Base-by-base conservation (phyloP, 2,797 vertebrate species). In the Hypotaenidia philippensis region DNA sequence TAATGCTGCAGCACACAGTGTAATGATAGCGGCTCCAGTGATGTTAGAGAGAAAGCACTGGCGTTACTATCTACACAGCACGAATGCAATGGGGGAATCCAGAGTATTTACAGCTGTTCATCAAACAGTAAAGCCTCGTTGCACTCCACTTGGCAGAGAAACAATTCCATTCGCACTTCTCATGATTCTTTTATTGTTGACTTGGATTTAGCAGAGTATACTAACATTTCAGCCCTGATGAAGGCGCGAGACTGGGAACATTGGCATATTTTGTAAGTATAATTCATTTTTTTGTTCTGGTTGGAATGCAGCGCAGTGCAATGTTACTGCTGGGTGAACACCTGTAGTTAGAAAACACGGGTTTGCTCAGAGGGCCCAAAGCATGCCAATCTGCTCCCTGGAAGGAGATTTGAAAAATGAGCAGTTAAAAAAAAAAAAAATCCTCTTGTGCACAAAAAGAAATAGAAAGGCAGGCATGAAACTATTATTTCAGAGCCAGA, bases 221-320 rank as follows among this genome's bases (percentile, higher is more conserved):
- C 66, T 32, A 94, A 87, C 83, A 60, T 90, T 94, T 91, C 74
- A 94, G 87, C 41, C 85, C 83, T 80, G 66, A 90, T 84, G 85
- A 94, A 95, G 90, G 89, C 1, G 6, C 1, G 2, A 74, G 66
- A 60, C 87, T 87, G 63, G 66, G 74, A 96, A 88, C 77, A 21
- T 6, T 79, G 89, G 87, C 74, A 36, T 93, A 89, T 93, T 96
- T 91, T 96, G 94, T 89, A 75, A 93, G 87, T 94, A 90, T 83
- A 95, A 95, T 93, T 90, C 29, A 21, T 66, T 96, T 89, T 94
- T 95, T 86, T 94, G 92, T 95, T 95, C 93, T 84, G 74, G 77
- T 84, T 96, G 96, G 80, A 93, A 93, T 44, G 74, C 52, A 83
- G 68, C 3, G 0, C 52, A 38, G 63, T 66, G 52, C 83, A 65